Evolutionary conservation across 2,113 vertebrate genomes (phyloP), one percentile per base, ranked within the genome.

Genomic region (Centropus bengalensis): DNA sequence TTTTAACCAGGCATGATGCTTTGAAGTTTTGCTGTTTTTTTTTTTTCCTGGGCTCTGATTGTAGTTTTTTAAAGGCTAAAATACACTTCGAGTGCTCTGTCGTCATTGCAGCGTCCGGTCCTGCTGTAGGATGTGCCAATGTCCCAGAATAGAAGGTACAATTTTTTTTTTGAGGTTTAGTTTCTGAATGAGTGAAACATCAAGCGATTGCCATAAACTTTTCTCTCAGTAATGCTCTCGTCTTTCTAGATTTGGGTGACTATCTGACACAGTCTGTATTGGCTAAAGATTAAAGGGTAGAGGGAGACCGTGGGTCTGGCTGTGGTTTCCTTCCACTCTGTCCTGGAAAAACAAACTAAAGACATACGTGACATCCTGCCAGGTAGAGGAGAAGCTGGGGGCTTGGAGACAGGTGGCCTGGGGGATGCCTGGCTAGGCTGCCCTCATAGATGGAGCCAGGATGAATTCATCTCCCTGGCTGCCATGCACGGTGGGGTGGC

Each of bases 271-370:
- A 3, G 40, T 64, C 88, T 59, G 4, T 51, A 20, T 22, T 90
- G 92, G 95, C 92, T 91, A 86, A 56, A 75, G 91, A 96, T 94
- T 89, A 94, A 82, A 96, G 91, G 24, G 40, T 7, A 76, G 59
- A 93, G 58, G 51, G 73, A 92, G 88, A 28, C 88, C 56, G 14
- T 47, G 16, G 3, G 33, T 94, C 94, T 93, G 80, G 60, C 86
- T 67, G 71, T 66, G 55, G 90, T 88, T 96, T 93, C 92, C 92
- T 92, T 92, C 94, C 83, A 86, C 64, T 30, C 40, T 49, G 55
- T 77, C 71, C 80, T 86, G 64, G 33, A 52, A 78, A 94, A 95
- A 92, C 68, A 92, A 90, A 93, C 27, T 54, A 44, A 64, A 89
- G 67, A 30, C 40, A 74, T 70, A 93, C 0, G 8, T 77, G 88